Evolutionary conservation across 2,888 invertebrate species (phyloP).

Genomic region (Abrostola triplasia): DNA sequence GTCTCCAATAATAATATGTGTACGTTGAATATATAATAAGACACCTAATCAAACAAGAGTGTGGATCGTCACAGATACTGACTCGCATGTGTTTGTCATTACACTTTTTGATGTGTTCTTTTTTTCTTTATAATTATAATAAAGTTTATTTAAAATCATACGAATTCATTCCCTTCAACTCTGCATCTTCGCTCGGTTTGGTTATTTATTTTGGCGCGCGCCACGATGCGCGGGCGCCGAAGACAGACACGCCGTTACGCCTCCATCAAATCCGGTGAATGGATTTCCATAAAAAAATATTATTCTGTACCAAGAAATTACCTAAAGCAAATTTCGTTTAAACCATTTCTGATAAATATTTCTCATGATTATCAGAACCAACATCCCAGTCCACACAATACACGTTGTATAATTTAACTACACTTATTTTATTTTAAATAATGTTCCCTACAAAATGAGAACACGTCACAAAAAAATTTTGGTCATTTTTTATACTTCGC

Average conservation of each 20-base stretch:
- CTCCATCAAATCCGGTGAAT: conserved; percentile 73
- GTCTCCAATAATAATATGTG: conserved; percentile 22
- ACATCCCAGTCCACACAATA: conserved; percentile 5
- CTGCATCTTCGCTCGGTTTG: conserved; percentile 57
- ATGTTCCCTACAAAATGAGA: conserved; percentile 15
- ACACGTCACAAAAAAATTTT: conserved; percentile 24
- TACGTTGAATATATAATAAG: conserved; percentile 52
- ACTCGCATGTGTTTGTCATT: neutral
- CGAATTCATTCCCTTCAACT: conserved; percentile 55
- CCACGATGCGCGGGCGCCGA: conserved; percentile 79
- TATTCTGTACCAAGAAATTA: conserved; percentile 52
- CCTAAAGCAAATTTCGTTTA: conserved; percentile 13
- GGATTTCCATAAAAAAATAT: conserved; percentile 69
- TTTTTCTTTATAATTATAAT: neutral
- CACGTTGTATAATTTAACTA: neutral
- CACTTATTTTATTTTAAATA: conserved; percentile 31
- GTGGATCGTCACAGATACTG: conserved; percentile 13
- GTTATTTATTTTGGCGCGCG: conserved; percentile 84
- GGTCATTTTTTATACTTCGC: conserved; percentile 13
- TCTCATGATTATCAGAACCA: conserved; percentile 13
- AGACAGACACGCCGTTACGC: conserved; percentile 81
- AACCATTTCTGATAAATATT: too few species aligned
- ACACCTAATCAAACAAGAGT: conserved; percentile 67
- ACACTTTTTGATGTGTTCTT: conserved; percentile 1
- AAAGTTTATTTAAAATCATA: conserved; percentile 12